A percentile compares a stretch with the other conserved stretches of the same genome.
Evolutionary conservation across 2,888 invertebrate genomes (phyloP).

Genomic region (Euzophera pinguis): DNA sequence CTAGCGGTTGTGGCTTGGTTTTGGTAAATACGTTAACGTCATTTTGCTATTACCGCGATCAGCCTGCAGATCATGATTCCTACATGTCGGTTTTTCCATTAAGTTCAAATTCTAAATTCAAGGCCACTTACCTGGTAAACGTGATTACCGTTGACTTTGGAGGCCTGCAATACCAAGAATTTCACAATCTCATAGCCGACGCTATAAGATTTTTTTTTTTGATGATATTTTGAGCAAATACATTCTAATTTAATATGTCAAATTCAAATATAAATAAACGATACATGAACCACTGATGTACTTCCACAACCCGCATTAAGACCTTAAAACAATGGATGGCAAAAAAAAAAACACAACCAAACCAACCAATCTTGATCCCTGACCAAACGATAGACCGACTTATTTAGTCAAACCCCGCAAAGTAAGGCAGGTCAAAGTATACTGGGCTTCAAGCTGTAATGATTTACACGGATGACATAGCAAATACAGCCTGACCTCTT

Average conservation of each 20-base stretch:
- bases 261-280: not conserved
- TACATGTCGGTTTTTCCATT: too few relatives aligned
- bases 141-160: too few relatives aligned
- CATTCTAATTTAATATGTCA: not conserved
- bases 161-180: too few relatives aligned
- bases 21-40: too few relatives aligned
- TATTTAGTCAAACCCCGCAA: not conserved
- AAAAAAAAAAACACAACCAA: not conserved
- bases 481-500: slow-evolving; percentile 5
- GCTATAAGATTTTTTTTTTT: too few relatives aligned
- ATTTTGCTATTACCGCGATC: too few relatives aligned
- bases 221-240: too few relatives aligned
- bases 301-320: not conserved
- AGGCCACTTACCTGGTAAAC: too few relatives aligned
- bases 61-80: too few relatives aligned
- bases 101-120: too few relatives aligned
- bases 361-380: not conserved
- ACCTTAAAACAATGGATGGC: slow-evolving; percentile 1
- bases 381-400: not conserved
- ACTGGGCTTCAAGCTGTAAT: not conserved
- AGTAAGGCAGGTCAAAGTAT: not conserved
- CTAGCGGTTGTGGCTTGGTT: too few relatives aligned
- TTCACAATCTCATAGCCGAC: too few relatives aligned
- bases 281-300: not conserved
- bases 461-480: not conserved